Evolutionary conservation across 2,888 invertebrate species (phyloP).

Genomic region (Oithona nana): DNA sequence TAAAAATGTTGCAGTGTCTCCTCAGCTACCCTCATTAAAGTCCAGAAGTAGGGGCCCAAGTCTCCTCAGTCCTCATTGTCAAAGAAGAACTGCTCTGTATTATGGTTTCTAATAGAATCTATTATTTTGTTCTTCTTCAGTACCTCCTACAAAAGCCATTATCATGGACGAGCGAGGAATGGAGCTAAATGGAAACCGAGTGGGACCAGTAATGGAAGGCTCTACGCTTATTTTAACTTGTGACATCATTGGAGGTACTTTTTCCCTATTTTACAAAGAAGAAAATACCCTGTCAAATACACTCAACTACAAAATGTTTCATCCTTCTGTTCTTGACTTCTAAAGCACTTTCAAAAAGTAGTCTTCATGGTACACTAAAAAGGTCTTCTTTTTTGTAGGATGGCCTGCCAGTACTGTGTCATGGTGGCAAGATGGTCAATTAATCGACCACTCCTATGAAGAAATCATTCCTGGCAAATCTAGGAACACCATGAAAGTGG

Average conservation of each 20-base stretch:
- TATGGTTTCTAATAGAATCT: too few species aligned
- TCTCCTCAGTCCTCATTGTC: too few species aligned
- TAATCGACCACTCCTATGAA: constrained; percentile 8
- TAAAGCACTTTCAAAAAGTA: not conserved
- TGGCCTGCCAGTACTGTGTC: constrained; percentile 5
- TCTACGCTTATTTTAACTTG: constrained; percentile 11
- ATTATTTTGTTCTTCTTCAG: not conserved
- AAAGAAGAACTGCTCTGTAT: too few species aligned
- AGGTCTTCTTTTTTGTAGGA: too few species aligned
- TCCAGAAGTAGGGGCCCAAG: too few species aligned
- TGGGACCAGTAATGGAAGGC: constrained; percentile 7
- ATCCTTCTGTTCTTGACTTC: not conserved
- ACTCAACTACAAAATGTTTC: not conserved
- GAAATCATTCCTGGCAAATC: constrained; percentile 13
- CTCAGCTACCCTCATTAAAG: too few species aligned
- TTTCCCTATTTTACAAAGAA: too few species aligned
- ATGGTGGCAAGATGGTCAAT: constrained; percentile 10
- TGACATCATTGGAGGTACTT: constrained; percentile 10
- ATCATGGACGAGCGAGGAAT: constrained; percentile 8
- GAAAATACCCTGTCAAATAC: not conserved
- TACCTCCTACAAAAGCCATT: constrained; percentile 2
- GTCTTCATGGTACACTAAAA: too few species aligned
- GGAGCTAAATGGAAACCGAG: not conserved
- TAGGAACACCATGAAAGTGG: constrained; percentile 24
- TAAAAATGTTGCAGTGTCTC: too few species aligned